A percentile compares a stretch with the other conserved stretches of the same genome.
Conservation (phyloP, 1,140 invertebrate genomes). For the Aricia agestis region DNA sequence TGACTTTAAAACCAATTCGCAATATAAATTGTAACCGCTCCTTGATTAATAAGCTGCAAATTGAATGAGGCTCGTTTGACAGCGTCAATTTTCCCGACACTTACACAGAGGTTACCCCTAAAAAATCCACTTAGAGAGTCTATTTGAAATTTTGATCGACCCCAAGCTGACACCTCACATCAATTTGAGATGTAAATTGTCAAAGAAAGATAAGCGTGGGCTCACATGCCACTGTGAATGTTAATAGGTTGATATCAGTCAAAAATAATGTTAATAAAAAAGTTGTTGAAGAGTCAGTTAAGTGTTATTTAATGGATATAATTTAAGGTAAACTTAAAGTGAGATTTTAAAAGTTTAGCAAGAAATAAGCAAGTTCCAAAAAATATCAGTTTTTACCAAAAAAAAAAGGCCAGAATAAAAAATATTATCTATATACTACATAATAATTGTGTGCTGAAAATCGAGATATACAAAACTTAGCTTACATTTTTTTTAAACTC, state of each 20-base stretch:
- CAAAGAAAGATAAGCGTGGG: constrained; percentile 45
- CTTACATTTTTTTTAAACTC: no score
- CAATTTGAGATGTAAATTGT: constrained; percentile 74
- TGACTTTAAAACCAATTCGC: constrained; percentile 11
- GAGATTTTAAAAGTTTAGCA: no score
- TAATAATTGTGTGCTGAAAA: no score
- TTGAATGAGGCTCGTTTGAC: constrained; percentile 68
- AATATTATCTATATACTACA: no score
- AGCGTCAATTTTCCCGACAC: constrained; percentile 67
- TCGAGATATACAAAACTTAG: no score
- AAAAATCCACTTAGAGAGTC: constrained; percentile 70
- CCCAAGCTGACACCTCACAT: constrained; percentile 67
- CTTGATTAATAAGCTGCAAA: constrained; percentile 70
- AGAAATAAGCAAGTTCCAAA: no score
- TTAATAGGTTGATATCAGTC: constrained; percentile 7
- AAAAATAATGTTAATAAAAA: no score
- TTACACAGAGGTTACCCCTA: constrained; percentile 51
- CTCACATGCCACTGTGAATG: constrained; percentile 45
- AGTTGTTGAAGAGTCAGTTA: no score
- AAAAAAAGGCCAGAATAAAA: no score
- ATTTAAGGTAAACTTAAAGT: no score
- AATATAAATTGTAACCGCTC: constrained; percentile 23
- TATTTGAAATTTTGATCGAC: constrained; percentile 74
- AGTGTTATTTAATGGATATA: no score
- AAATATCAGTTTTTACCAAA: no score